Evolutionary conservation across 2,113 vertebrate genomes (phyloP), one percentile per base, ranked within the genome.

Genomic region (Camelus bactrianus): DNA sequence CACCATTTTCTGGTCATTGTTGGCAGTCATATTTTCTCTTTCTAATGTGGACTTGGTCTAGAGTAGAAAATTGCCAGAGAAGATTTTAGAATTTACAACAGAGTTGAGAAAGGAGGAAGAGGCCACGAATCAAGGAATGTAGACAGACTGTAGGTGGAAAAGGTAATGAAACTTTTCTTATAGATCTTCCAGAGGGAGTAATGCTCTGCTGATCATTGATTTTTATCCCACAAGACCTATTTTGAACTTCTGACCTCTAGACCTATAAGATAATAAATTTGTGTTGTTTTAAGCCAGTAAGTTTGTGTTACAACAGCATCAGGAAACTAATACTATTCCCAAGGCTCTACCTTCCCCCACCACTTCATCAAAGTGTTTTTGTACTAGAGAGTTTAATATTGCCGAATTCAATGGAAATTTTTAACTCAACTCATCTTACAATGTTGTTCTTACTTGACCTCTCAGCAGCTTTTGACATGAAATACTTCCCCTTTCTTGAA

Each of bases 241-340:
- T 94, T 89, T 67, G 52, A 70, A 89, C 30, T 89, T 95, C 62
- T 76, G 72, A 81, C 32, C 17, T 89, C 38, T 42, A 79, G n/a
- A 83, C 83, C 22, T 54, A 0, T 52, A 22, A 65, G 20, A 50
- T 79, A 24, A 87, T 50, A 67, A 67, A 70, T 70, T 64, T 22
- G 1, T 26, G 17, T 79, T 60, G 8, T 32, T 83, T 85, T 60
- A 70, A 89, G 9, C 10, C n/a, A 19, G 14, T 35, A 48, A 58
- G 38, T 67, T 38, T 92, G 48, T 46, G 10, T 85, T 54, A 73
- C 8, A 94, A n/a, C 4, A 73, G 48, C 58, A 62, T 38, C 0
- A 85, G 32, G 72, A 38, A 62, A 73, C 6, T 19, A 52, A 88
- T 9, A 15, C 60, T 17, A 42, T 35, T n/a, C 26, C 19, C 20